Percentiles rank a stretch among this genome's conserved stretches.
phyloP scores from a whole-genome alignment of 2,888 invertebrate genomes.

The Drosophila paracracens region DNA sequence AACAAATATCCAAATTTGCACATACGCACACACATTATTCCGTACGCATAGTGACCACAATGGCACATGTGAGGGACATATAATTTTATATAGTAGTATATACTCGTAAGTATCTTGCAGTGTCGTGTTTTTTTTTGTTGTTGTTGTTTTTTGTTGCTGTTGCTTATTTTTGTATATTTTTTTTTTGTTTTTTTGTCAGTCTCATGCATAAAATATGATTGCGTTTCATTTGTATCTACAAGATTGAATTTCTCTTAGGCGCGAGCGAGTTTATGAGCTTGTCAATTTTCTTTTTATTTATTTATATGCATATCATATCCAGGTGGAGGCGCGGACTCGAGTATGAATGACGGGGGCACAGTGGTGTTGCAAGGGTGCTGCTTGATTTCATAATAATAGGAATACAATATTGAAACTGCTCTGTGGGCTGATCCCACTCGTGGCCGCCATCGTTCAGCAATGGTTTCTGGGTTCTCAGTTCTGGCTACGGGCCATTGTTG shows the following conservation, averaged over 20 bases:
- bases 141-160: constrained; percentile 18
- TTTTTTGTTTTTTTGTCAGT: constrained; percentile 39
- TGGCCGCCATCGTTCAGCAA: constrained; percentile 37
- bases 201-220: constrained; percentile 79
- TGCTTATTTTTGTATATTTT: constrained; percentile 6
- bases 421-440: constrained; percentile 55
- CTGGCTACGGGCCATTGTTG: constrained; percentile 50
- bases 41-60: constrained; percentile 19
- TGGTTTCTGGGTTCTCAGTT: constrained; percentile 4
- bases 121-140: constrained; percentile 1
- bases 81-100: constrained; percentile 35
- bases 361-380: constrained; percentile 2
- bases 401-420: constrained; percentile 57
- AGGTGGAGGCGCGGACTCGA: background rate
- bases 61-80: constrained; percentile 52
- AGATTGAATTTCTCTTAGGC: constrained; percentile 78
- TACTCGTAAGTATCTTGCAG: constrained; percentile 44
- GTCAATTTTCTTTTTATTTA: constrained; percentile 75
- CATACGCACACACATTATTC: constrained; percentile 15
- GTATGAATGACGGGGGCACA: background rate
- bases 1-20: constrained; percentile 33
- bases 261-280: constrained; percentile 78
- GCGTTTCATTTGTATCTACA: constrained; percentile 78
- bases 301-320: constrained; percentile 74
- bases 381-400: constrained; percentile 73